phyloP scores from a whole-genome alignment of 2,888 invertebrate species.

The Charanyca ferruginea region DNA sequence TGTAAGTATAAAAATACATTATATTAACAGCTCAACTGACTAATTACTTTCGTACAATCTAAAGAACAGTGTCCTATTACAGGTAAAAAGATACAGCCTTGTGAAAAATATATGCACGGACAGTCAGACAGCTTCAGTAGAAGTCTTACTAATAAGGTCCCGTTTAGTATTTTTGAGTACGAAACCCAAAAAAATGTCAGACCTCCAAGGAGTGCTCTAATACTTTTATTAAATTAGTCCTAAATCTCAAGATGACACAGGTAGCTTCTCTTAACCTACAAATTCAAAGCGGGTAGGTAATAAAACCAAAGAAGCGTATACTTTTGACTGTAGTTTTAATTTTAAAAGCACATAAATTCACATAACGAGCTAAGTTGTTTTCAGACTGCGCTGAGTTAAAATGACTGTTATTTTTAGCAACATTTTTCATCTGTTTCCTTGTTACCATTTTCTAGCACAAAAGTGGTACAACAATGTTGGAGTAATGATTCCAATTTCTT shows the following conservation, averaged over 20 bases:
- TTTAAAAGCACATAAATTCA: constrained; percentile 56
- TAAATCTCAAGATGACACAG: constrained; percentile 16
- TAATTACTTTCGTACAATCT: too few species aligned
- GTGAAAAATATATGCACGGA: too few species aligned
- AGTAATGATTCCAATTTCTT: constrained; percentile 23
- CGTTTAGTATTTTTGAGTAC: too few species aligned
- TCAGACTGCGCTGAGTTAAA: constrained; percentile 28
- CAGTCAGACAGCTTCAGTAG: too few species aligned
- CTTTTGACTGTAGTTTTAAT: constrained; percentile 51
- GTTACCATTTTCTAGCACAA: constrained; percentile 32
- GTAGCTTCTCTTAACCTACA: constrained; percentile 1
- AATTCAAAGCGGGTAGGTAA: constrained; percentile 19
- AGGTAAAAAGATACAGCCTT: too few species aligned
- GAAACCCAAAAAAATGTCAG: too few species aligned
- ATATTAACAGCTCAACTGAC: too few species aligned
- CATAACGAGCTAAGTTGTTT: constrained; percentile 54
- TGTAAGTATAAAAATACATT: too few species aligned
- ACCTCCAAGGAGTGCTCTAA: too few species aligned
- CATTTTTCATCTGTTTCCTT: constrained; percentile 33
- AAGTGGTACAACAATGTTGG: constrained; percentile 17
- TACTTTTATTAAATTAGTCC: constrained; percentile 3
- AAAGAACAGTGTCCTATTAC: too few species aligned
- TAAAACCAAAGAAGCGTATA: constrained; percentile 38
- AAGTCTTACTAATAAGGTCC: too few species aligned
- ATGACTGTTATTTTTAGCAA: constrained; percentile 33